Conservation (phyloP, 2,888 invertebrate genomes). For the Cheilosia vernalis region DNA sequence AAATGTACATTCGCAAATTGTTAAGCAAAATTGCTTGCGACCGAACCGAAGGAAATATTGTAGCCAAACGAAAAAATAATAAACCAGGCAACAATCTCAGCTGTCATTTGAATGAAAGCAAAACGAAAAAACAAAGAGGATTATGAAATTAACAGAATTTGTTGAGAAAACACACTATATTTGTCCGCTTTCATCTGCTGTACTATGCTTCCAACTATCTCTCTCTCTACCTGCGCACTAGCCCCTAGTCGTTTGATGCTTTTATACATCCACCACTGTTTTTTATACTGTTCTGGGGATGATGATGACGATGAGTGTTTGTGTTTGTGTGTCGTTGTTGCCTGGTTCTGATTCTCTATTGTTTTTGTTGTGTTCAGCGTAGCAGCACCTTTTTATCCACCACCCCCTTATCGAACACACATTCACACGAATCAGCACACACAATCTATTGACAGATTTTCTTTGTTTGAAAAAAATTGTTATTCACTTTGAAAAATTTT, state of each 20-base stretch:
- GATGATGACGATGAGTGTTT: constrained; percentile 17
- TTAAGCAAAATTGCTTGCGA: constrained; percentile 27
- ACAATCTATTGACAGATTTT: constrained; percentile 52
- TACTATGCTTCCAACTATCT: neutral
- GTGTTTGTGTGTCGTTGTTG: constrained; percentile 35
- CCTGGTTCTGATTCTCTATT: constrained; percentile 28
- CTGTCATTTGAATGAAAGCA: constrained; percentile 62
- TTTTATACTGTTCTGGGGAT: constrained; percentile 3
- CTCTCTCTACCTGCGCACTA: constrained; percentile 60
- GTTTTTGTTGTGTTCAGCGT: constrained; percentile 49
- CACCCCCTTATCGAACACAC: constrained; percentile 22
- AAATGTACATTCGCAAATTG: neutral
- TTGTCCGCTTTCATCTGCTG: constrained; percentile 29
- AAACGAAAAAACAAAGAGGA: constrained; percentile 63
- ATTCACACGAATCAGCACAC: constrained; percentile 18
- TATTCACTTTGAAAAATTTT: constrained; percentile 15
- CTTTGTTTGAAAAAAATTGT: constrained; percentile 61
- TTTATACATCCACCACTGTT: constrained; percentile 27
- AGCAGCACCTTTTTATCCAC: constrained; percentile 40
- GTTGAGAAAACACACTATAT: constrained; percentile 24
- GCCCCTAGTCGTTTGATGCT: constrained; percentile 39
- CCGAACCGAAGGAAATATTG: constrained; percentile 47
- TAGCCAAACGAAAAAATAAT: constrained; percentile 32
- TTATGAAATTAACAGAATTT: constrained; percentile 66
- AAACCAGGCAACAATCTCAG: constrained; percentile 65